Conservation (phyloP, 2,797 vertebrate genomes). For the Oreochromis mossambicus region DNA sequence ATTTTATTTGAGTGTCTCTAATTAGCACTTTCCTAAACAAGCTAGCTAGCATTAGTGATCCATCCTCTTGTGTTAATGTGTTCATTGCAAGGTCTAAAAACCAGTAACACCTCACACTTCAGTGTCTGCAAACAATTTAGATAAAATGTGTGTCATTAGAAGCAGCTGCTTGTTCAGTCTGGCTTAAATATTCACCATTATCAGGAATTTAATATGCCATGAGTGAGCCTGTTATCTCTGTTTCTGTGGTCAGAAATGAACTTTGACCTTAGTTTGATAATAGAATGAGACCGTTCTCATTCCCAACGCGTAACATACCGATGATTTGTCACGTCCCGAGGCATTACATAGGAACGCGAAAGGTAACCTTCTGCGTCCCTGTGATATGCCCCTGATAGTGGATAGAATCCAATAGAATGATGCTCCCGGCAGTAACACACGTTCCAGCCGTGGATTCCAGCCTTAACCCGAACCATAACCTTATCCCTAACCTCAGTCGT, state of each 20-base stretch:
- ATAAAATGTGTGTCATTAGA: not conserved
- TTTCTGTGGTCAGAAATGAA: not conserved
- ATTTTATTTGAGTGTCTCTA: rapidly evolving
- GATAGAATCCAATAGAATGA: not conserved
- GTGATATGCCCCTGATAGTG: not conserved
- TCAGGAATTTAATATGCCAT: not conserved
- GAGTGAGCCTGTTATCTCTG: not conserved
- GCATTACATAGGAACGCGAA: not conserved
- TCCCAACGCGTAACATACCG: not conserved
- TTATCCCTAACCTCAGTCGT: rapidly evolving
- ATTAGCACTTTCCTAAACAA: not conserved
- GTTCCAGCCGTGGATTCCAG: not conserved
- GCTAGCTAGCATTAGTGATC: not conserved
- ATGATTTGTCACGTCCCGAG: not conserved
- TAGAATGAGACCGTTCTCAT: not conserved
- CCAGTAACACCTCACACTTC: not conserved
- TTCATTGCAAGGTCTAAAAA: not conserved
- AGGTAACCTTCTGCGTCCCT: not conserved
- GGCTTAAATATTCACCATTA: not conserved
- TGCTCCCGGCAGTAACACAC: not conserved
- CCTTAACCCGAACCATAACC: not conserved
- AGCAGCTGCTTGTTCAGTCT: not conserved
- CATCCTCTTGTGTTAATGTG: not conserved
- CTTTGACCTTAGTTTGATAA: not conserved
- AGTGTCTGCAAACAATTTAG: not conserved